Base-by-base conservation (phyloP, 2,888 invertebrate species). In the Sphaerophoria rueppellii region DNA sequence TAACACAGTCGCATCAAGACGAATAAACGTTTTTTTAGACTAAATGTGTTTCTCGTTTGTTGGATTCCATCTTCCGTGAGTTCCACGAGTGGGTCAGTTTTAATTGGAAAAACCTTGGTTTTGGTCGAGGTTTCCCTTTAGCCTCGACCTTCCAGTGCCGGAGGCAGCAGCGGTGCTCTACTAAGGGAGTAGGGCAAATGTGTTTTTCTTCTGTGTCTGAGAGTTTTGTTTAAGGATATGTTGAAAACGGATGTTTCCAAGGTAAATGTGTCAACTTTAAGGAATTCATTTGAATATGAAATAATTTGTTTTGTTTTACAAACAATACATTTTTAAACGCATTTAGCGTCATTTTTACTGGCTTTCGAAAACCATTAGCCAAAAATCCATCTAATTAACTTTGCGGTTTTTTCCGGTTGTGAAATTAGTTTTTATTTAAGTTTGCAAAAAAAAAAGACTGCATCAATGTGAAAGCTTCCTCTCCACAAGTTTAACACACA, bases 361-460 rank as follows among this genome's bases (percentile, higher is more conserved):
- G 24, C 24, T 24, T 9, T 43, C 9, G 43, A 43, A 58, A 40
- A 37, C 37, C 58, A 58, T 37, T 58, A 40, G 16, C 37, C 37
- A 58, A 40, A 40, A 58, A 40, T 40, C 14, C 37, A 58, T 24
- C 58, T 58, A 58, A 58, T 58, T 58, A 58, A 16, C 58, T 58
- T 58, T 7, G 58, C 40, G 58, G 58, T 58, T 58, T 58, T 58
- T 2, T 58, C 16, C 12, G 58, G 58, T 37, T 40, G 14, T 58
- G 58, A 58, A 58, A 37, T 58, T 58, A 37, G 37, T 58, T 58
- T 43, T 58, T 40, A 58, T 58, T 58, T 58, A 37, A 58, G 58
- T 58, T 58, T 0, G 11, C 16, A 58, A 16, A 9, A 9, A 14
- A 4, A 2, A n/a, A 57, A 57, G 58, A 14, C n/a, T 40, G 58